Evolutionary conservation across 2,797 vertebrate species (phyloP), one percentile per base, ranked within the genome.

Genomic region (Adelosebastes latens): DNA sequence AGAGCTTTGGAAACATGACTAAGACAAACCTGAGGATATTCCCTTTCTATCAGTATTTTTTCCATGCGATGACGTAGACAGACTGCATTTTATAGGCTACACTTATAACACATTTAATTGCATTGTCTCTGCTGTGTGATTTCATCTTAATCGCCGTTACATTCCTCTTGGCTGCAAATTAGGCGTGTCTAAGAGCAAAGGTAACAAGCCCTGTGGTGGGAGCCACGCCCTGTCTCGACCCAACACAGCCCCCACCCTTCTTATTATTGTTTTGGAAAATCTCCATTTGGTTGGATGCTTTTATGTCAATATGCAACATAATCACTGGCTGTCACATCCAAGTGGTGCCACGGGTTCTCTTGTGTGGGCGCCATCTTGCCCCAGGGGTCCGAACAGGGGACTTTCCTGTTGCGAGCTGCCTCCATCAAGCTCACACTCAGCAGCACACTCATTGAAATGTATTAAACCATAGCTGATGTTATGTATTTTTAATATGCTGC

Each of bases 11-110:
- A 66, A 81, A 79, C 69, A 64, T 14, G 24, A 80, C 79, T 16
- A 72, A 86, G 83, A 82, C 55, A 74, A 20, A 85, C 56, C 12
- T 49, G 16, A 86, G 80, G 0, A 90, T 87, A 88, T 92, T 91
- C 87, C 82, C 63, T 81, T 89, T 94, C 92, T 89, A 94, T 95
- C 91, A 92, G 88, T 91, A 87, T 93, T 93, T 92, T 25, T 84
- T 92, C 91, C 86, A 93, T 92, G 81, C 72, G 81, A 84, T 89
- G 65, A 88, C 86, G 88, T 83, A 92, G 89, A 88, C 92, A 88
- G 86, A 79, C 89, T 90, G 89, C 87, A 90, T 90, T 91, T 92
- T 83, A 90, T 80, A n/a, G 20, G 49, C 20, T 53, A 92, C 71
- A 81, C 79, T 91, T 90, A 92, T 93, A 93, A 93, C 89, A 82